Evolutionary conservation across 2,113 vertebrate species (phyloP).

Genomic region (Notarius quadriscutis): DNA sequence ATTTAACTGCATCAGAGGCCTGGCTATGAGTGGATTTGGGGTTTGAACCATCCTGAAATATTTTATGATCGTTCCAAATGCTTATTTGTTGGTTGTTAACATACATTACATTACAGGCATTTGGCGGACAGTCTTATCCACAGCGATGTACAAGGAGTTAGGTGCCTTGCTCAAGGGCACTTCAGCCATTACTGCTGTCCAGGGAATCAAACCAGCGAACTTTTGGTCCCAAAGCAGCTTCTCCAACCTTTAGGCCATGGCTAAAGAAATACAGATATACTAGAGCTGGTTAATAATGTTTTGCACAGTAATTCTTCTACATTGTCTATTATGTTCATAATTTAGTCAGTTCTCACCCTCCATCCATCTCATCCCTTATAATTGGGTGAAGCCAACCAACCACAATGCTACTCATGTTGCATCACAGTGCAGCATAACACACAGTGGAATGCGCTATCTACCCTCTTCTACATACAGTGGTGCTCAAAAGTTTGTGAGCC

Average conservation of each 20-base stretch:
- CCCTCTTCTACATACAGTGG: background rate
- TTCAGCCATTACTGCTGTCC: too few species aligned
- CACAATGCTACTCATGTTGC: background rate
- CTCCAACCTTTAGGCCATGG: too few species aligned
- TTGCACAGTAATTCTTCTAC: background rate
- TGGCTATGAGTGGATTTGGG: background rate
- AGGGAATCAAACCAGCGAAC: too few species aligned
- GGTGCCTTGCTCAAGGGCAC: too few species aligned
- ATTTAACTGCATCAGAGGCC: background rate
- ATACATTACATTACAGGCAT: background rate
- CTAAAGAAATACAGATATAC: background rate
- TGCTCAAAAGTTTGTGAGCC: too few species aligned
- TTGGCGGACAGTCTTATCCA: too few species aligned
- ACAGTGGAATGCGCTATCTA: background rate
- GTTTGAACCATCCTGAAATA: background rate
- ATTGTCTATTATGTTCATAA: background rate
- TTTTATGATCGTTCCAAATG: background rate
- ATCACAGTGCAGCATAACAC: background rate
- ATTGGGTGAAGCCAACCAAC: background rate
- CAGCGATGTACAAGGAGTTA: too few species aligned
- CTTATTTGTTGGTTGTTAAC: background rate
- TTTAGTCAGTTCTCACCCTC: background rate
- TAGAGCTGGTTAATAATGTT: background rate
- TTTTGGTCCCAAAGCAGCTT: too few species aligned
- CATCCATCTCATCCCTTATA: background rate